Evolutionary conservation across 2,113 vertebrate species (phyloP).

Genomic region (Acanthisitta chloris): DNA sequence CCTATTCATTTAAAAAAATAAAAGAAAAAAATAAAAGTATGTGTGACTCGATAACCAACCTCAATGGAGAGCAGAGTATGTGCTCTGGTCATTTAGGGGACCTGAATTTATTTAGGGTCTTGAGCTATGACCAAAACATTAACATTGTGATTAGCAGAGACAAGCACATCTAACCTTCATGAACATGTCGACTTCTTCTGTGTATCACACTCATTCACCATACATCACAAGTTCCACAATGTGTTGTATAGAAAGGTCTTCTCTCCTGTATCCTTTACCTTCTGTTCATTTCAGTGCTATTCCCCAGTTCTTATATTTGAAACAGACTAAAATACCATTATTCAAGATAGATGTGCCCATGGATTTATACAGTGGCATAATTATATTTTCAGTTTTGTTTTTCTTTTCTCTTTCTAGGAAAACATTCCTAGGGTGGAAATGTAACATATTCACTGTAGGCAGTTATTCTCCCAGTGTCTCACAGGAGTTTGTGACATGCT

Average conservation of each 20-base stretch:
- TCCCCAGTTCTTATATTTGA: not conserved
- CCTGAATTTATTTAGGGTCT: not conserved
- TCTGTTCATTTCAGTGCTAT: not conserved
- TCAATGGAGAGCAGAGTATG: not conserved
- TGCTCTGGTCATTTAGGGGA: not conserved
- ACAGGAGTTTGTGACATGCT: fast-evolving
- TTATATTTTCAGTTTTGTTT: not conserved
- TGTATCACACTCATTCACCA: not conserved
- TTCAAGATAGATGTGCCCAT: not conserved
- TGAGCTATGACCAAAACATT: not conserved
- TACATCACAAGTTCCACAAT: not conserved
- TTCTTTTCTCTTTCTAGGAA: not conserved
- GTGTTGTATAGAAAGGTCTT: not conserved
- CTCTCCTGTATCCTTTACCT: not conserved
- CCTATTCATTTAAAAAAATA: not conserved
- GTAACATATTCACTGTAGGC: not conserved
- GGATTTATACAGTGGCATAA: not conserved
- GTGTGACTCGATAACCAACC: not conserved
- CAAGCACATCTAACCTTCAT: not conserved
- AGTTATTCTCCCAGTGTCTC: not conserved
- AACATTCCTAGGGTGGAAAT: not conserved
- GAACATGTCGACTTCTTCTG: not conserved
- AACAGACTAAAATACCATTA: not conserved
- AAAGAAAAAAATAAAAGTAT: not conserved
- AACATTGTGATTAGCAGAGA: not conserved